Conservation (phyloP, 2,888 invertebrate genomes). For the Sussaba pulchella region DNA sequence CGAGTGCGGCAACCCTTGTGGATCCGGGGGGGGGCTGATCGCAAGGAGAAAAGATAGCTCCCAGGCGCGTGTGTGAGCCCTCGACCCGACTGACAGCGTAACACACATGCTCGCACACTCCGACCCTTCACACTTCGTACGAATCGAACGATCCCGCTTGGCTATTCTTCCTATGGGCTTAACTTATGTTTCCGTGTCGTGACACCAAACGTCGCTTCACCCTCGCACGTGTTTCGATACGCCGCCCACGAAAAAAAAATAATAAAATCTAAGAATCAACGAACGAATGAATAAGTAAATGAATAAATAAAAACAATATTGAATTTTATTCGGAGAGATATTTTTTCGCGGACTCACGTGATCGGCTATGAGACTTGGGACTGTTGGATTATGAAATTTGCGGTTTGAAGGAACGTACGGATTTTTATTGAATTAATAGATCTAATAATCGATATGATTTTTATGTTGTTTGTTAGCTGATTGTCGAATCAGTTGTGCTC, state of each 20-base stretch:
- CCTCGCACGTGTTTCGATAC: background rate
- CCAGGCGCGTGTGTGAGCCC: constrained; percentile 66
- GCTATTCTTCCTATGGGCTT: constrained; percentile 15
- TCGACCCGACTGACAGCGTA: constrained; percentile 57
- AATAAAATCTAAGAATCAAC: no score
- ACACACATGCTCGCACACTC: constrained; percentile 44
- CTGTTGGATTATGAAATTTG: no score
- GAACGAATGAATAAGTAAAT: no score
- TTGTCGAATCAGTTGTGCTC: no score
- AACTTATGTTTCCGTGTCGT: constrained; percentile 16
- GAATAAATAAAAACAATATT: no score
- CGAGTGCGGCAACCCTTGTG: constrained; percentile 65
- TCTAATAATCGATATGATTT: no score
- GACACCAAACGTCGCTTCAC: constrained; percentile 17
- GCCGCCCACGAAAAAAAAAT: constrained; percentile 4
- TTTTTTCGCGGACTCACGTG: no score
- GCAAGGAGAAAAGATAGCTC: constrained; percentile 63
- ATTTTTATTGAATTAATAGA: no score
- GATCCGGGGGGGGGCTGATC: constrained; percentile 53
- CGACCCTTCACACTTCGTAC: constrained; percentile 30
- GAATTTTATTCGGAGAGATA: no score
- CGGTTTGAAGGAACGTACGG: no score
- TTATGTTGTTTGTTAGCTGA: no score
- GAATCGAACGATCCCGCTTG: constrained; percentile 14
- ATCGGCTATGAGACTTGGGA: no score